These are phyloP conservation scores for Xestobium rufovillosum DNA, from an alignment of 2,888 invertebrate species.

Conservation along the genomic window DNA sequence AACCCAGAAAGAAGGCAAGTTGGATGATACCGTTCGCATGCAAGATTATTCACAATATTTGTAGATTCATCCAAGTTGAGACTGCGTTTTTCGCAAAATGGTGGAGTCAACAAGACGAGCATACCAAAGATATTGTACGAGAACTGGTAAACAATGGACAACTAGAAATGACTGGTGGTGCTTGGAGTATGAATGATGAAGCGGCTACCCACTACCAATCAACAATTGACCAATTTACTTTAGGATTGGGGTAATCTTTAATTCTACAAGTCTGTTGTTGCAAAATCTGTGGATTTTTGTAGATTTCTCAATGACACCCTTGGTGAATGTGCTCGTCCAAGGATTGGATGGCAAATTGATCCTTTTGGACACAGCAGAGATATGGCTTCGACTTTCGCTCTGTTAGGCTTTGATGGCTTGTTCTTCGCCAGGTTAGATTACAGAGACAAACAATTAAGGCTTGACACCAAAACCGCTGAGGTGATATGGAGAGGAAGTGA, in stretches of 20 bases:
- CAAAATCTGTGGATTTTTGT: no score
- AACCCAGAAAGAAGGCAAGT: slow-evolving; percentile 60
- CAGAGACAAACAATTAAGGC: slow-evolving; percentile 53
- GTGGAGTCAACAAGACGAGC: slow-evolving; percentile 63
- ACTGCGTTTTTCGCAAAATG: slow-evolving; percentile 73
- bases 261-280: slow-evolving; percentile 17
- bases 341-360: slow-evolving; percentile 80
- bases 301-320: slow-evolving; percentile 61
- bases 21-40: not conserved
- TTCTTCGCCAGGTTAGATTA: slow-evolving; percentile 66
- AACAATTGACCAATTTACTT: slow-evolving; percentile 63
- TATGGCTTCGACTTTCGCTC: slow-evolving; percentile 56
- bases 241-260: slow-evolving; percentile 52
- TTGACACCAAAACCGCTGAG: slow-evolving; percentile 55
- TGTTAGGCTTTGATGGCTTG: slow-evolving; percentile 65
- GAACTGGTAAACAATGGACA: slow-evolving; percentile 53
- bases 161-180: slow-evolving; percentile 55
- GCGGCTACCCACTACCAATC: slow-evolving; percentile 63
- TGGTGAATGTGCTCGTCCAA: slow-evolving; percentile 66
- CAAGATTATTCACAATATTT: slow-evolving; percentile 7
- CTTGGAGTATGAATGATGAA: slow-evolving; percentile 57
- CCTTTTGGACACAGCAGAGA: slow-evolving; percentile 75
- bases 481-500: slow-evolving; percentile 62
- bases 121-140: slow-evolving; percentile 48
- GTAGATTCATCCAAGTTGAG: slow-evolving; percentile 73